phyloP scores from a whole-genome alignment of 1,140 invertebrate species.

The Eriocheir sinensis region DNA sequence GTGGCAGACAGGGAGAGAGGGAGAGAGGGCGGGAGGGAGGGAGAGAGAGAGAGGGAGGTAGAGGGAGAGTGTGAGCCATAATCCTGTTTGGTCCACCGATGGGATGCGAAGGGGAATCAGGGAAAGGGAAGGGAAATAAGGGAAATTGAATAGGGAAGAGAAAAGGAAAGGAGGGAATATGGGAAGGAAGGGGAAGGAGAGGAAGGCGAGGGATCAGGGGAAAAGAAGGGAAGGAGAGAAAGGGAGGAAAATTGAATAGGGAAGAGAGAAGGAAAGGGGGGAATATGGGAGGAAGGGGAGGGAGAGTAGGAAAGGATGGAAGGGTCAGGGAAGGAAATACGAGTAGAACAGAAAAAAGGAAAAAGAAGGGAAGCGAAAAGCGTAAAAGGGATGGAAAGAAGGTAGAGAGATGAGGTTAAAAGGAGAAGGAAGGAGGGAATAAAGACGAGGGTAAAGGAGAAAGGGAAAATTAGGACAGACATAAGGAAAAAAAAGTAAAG shows the following conservation, averaged over 20 bases:
- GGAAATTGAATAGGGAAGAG: neutral
- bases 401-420: neutral
- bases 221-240: neutral
- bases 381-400: neutral
- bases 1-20: too few relatives aligned
- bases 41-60: too few relatives aligned
- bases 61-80: too few relatives aligned
- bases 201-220: neutral
- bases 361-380: too few relatives aligned
- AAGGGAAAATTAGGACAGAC: neutral
- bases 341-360: neutral
- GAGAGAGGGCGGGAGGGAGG: too few relatives aligned
- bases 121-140: too few relatives aligned
- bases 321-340: neutral
- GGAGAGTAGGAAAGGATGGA: neutral
- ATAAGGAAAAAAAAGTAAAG: neutral
- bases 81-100: too few relatives aligned
- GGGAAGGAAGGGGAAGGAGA: neutral
- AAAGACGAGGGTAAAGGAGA: neutral
- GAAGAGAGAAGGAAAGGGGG: neutral
- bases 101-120: too few relatives aligned
- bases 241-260: neutral
- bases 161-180: neutral
- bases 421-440: neutral
- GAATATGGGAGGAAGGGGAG: neutral